Conservation (phyloP, 2,797 vertebrate species). For the Champsocephalus gunnari region DNA sequence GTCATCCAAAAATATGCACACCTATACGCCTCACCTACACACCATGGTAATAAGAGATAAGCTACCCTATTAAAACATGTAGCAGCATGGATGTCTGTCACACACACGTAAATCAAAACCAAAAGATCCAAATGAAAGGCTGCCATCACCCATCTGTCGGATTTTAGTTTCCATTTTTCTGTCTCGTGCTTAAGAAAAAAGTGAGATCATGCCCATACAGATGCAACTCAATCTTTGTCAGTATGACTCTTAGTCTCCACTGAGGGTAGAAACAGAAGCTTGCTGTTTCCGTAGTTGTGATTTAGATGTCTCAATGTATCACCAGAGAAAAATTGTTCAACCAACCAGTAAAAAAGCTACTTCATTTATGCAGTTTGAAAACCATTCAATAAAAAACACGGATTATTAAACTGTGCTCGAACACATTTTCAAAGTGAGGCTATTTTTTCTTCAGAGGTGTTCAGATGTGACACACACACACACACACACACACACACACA, state of each 20-base stretch:
- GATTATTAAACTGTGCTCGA: conserved; percentile 32
- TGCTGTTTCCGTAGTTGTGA: conserved; percentile 13
- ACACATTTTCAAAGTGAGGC: conserved; percentile 42
- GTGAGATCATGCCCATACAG: conserved; percentile 5
- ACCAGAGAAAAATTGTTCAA: conserved; percentile 43
- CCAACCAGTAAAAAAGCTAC: conserved; percentile 20
- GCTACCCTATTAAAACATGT: conserved; percentile 26
- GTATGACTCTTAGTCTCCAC: conserved; percentile 23
- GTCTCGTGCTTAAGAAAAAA: conserved; percentile 17
- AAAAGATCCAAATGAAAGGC: conserved; percentile 35
- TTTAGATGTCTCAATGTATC: conserved; percentile 35
- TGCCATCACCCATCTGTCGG: conserved; percentile 31
- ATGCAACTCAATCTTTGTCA: conserved; percentile 30
- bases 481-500: background rate
- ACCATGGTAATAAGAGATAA: conserved; percentile 9
- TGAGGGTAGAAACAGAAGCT: conserved; percentile 28
- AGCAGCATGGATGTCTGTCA: too few relatives aligned
- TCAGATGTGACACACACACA: background rate
- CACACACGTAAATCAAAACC: conserved; percentile 45
- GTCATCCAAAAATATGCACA: conserved; percentile 12
- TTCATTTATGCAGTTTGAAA: conserved; percentile 34
- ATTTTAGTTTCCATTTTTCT: conserved; percentile 40
- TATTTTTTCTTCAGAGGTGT: conserved; percentile 38
- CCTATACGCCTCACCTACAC: background rate
- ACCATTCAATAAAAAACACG: conserved; percentile 1